These are phyloP conservation scores for Moxostoma hubbsi DNA, from an alignment of 2,797 vertebrate species.

Conservation along the genomic window DNA sequence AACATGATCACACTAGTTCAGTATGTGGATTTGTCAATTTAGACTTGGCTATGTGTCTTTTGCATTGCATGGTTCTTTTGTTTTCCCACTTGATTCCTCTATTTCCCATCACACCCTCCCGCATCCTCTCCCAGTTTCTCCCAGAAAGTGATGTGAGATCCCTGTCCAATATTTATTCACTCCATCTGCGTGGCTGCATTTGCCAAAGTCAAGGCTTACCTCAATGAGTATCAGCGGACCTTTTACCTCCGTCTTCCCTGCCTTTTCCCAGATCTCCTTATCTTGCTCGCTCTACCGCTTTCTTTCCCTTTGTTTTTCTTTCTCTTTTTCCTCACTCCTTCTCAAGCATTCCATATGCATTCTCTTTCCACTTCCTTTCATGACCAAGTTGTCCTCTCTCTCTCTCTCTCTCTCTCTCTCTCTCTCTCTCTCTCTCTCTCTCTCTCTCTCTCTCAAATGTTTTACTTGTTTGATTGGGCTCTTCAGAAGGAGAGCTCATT, in stretches of 20 bases:
- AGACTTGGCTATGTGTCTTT: not conserved
- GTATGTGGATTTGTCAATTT: conserved; percentile 13
- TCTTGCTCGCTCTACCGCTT: not conserved
- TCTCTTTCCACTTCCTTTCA: conserved; percentile 46
- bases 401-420: not conserved
- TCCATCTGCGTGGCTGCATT: conserved; percentile 50
- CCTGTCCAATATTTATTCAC: conserved; percentile 57
- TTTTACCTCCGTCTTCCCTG: conserved; percentile 15
- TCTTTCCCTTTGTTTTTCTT: conserved; percentile 33
- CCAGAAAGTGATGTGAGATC: conserved; percentile 42
- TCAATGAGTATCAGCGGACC: conserved; percentile 47
- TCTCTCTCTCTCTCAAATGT: conserved; percentile 44
- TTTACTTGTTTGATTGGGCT: conserved; percentile 55
- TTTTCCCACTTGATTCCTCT: conserved; percentile 19
- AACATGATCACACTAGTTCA: not conserved
- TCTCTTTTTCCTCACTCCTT: conserved; percentile 13
- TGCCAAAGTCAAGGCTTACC: conserved; percentile 54
- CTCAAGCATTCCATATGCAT: conserved; percentile 38
- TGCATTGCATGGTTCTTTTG: conserved; percentile 10
- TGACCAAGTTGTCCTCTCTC: not conserved
- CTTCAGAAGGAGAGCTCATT: conserved; percentile 63
- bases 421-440: conserved; percentile 7
- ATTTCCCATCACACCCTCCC: too few relatives aligned
- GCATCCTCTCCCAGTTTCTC: not conserved
- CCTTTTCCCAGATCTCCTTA: not conserved